These are phyloP conservation scores for Melieria crassipennis DNA, from an alignment of 2,888 invertebrate genomes.

Conservation along the genomic window DNA sequence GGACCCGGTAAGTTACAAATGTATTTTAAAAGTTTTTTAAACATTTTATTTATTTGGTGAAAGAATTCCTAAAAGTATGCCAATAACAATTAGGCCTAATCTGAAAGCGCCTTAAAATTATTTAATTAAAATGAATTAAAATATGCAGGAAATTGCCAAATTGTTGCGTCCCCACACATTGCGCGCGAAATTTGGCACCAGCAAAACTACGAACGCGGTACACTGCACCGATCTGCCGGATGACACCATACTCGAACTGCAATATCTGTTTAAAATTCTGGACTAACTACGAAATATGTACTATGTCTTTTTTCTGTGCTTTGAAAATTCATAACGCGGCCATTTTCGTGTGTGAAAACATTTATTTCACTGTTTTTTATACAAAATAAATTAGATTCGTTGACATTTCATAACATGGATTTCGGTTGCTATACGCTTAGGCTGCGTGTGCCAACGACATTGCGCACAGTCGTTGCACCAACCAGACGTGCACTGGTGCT, in stretches of 20 bases:
- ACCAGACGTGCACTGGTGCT: constrained; percentile 44
- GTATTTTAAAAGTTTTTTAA: no score
- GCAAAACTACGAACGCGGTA: constrained; percentile 86
- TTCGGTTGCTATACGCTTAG: neutral
- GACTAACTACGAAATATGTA: constrained; percentile 43
- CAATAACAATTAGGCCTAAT: no score
- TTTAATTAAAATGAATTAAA: neutral
- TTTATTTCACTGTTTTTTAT: neutral
- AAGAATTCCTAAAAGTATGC: no score
- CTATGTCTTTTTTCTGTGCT: no score
- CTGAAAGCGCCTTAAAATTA: no score
- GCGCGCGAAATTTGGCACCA: constrained; percentile 84
- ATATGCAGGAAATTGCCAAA: constrained; percentile 81
- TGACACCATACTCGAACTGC: constrained; percentile 84
- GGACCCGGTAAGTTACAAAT: constrained; percentile 77
- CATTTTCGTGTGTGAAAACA: no score
- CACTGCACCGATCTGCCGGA: constrained; percentile 94
- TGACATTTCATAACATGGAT: neutral
- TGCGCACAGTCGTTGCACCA: no score
- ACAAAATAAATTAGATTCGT: constrained; percentile 18
- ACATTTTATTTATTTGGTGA: neutral
- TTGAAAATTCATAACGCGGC: no score
- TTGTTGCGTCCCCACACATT: constrained; percentile 85
- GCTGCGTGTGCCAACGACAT: no score
- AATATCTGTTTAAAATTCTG: constrained; percentile 82